These are phyloP conservation scores for Tachyglossus aculeatus DNA, from an alignment of 2,797 vertebrate genomes.

Conservation along the genomic window DNA sequence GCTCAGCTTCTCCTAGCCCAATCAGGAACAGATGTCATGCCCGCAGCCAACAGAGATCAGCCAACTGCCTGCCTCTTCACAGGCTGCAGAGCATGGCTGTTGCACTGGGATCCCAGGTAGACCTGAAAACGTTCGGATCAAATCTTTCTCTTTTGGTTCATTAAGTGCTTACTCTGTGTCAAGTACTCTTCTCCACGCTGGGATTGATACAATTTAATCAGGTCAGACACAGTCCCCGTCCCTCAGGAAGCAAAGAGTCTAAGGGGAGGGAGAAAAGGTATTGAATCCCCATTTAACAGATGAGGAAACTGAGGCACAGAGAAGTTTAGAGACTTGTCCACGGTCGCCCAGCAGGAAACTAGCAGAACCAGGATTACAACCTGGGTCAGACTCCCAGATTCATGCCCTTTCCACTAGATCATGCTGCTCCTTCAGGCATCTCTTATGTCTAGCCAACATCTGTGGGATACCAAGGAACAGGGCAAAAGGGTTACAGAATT, in stretches of 20 bases:
- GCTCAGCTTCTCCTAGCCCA: background rate
- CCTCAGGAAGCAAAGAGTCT: too few species aligned
- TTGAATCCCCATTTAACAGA: background rate
- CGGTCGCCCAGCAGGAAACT: background rate
- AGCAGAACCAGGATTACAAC: background rate
- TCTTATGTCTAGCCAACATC: too few species aligned
- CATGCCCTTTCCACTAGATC: background rate
- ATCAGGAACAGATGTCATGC: background rate
- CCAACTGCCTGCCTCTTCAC: background rate
- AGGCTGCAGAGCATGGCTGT: background rate
- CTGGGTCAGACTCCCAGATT: background rate
- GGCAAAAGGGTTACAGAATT: too few species aligned
- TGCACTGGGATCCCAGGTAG: background rate
- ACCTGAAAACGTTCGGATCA: background rate
- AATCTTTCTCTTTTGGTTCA: too few species aligned
- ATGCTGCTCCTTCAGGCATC: background rate
- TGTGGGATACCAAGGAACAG: too few species aligned
- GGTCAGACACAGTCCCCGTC: too few species aligned
- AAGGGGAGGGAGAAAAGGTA: too few species aligned
- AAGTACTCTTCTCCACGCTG: too few species aligned
- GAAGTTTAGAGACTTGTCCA: background rate
- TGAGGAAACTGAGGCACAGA: background rate
- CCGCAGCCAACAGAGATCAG: background rate
- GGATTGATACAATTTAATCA: too few species aligned
- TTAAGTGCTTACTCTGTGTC: too few species aligned